These are phyloP conservation scores for Enteromius afrohamiltoni DNA, from an alignment of 2,797 vertebrate species.

Conservation along the genomic window DNA sequence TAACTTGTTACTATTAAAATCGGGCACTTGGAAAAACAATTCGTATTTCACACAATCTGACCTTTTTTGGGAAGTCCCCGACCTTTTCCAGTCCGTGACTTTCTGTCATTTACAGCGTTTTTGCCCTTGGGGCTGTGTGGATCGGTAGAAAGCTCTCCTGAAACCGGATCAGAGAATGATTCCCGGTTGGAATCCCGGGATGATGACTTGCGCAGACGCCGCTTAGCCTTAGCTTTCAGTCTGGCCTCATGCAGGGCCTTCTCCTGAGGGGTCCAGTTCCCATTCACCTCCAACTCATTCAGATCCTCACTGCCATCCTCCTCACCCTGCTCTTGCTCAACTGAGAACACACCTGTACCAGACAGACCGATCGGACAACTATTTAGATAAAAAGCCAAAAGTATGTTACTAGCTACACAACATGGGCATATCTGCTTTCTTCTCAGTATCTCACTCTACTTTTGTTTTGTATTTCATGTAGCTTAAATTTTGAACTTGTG, in stretches of 20 bases:
- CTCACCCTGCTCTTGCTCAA: constrained; percentile 51
- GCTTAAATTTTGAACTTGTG: background rate
- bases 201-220: constrained; percentile 81
- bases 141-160: constrained; percentile 71
- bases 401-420: background rate
- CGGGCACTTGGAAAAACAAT: background rate
- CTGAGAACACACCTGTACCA: constrained; percentile 67
- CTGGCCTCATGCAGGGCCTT: constrained; percentile 85
- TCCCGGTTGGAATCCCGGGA: constrained; percentile 84
- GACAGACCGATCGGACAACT: background rate
- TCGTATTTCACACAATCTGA: constrained; percentile 50
- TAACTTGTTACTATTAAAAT: background rate
- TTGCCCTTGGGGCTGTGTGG: constrained; percentile 82
- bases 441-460: background rate
- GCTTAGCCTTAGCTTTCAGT: constrained; percentile 86
- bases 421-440: background rate
- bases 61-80: constrained; percentile 90
- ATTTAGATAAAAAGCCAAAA: background rate
- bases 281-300: constrained; percentile 76
- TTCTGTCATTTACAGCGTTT: constrained; percentile 76
- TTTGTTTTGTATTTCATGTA: background rate
- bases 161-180: constrained; percentile 73
- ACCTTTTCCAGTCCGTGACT: constrained; percentile 86
- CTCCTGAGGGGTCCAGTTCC: constrained; percentile 86
- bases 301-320: constrained; percentile 72